phyloP scores from a whole-genome alignment of 2,113 vertebrate species.

The Nothobranchius furzeri region DNA sequence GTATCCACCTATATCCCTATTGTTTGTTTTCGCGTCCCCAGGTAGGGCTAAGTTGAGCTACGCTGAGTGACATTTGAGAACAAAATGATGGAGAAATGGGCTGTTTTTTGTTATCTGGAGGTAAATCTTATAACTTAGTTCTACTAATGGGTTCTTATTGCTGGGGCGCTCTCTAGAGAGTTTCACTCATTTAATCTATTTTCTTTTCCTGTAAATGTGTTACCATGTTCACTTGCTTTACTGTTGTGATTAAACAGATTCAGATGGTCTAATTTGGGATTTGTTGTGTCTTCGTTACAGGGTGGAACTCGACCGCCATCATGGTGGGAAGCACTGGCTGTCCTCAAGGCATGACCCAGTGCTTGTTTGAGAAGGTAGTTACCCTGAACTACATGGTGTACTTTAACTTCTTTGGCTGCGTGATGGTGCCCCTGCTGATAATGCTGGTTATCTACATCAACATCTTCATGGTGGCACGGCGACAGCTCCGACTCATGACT shows the following conservation, averaged over 20 bases:
- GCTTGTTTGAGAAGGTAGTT: slow-evolving; percentile 91
- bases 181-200: neutral
- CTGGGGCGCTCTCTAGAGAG: too few species aligned
- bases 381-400: slow-evolving; percentile 96
- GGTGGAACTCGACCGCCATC: slow-evolving; percentile 8
- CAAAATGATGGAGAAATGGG: too few species aligned
- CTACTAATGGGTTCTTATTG: neutral
- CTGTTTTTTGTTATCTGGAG: too few species aligned
- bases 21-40: too few species aligned
- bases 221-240: neutral
- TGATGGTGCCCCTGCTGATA: slow-evolving; percentile 86
- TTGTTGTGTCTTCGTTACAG: slow-evolving; percentile 39
- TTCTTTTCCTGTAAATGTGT: neutral
- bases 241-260: neutral
- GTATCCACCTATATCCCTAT: too few species aligned
- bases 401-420: slow-evolving; percentile 95
- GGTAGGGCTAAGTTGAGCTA: too few species aligned
- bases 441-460: slow-evolving; percentile 92
- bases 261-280: neutral
- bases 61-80: too few species aligned
- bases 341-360: slow-evolving; percentile 79
- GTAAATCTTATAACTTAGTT: neutral
- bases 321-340: slow-evolving; percentile 35
- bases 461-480: slow-evolving; percentile 93
- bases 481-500: slow-evolving; percentile 90